These are phyloP conservation scores for Vesta saturnalis DNA, from an alignment of 2,888 invertebrate genomes.

Conservation along the genomic window DNA sequence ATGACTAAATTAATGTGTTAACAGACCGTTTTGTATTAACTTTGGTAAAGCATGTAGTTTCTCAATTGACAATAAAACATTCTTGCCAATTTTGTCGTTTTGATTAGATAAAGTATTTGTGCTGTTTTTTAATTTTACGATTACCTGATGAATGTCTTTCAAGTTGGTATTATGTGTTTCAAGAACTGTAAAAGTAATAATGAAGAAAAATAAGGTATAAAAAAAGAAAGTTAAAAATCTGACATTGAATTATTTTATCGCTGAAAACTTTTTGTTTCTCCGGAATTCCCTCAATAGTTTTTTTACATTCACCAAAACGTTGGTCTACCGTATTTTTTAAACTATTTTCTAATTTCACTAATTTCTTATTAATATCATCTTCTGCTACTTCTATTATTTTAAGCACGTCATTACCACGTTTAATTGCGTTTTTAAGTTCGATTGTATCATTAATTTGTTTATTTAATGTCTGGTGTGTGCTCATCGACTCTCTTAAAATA, in stretches of 20 bases:
- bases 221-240: too few species aligned
- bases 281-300: neutral
- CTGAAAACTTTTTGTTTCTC: neutral
- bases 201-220: too few species aligned
- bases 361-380: neutral
- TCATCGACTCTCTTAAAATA: too few species aligned
- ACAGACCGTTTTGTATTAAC: neutral
- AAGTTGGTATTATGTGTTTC: neutral
- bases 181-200: neutral
- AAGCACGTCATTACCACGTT: too few species aligned
- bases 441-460: too few species aligned
- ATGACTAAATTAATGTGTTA: too few species aligned
- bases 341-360: neutral
- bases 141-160: neutral
- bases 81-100: neutral
- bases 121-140: neutral
- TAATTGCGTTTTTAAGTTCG: too few species aligned
- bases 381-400: neutral
- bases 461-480: too few species aligned
- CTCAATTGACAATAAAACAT: too few species aligned
- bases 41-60: neutral
- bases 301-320: too few species aligned
- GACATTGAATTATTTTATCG: too few species aligned
- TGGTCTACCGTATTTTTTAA: too few species aligned
- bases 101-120: neutral